Percentiles rank a stretch among this genome's conserved stretches.
Conservation (phyloP, 2,888 invertebrate genomes). For the Argynnis bischoffii region DNA sequence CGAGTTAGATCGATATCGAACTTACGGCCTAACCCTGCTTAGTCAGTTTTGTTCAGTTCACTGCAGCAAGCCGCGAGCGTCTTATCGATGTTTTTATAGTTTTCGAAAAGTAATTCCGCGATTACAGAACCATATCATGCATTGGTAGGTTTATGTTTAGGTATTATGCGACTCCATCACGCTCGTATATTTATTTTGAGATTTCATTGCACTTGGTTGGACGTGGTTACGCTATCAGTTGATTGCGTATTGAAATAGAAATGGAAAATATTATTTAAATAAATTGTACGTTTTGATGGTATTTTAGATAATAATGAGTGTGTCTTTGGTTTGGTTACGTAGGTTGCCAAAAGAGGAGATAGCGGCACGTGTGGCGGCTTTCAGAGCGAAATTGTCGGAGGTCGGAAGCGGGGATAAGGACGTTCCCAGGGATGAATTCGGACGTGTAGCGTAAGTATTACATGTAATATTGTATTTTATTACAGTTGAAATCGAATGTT, state of each 20-base stretch:
- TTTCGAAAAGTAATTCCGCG: slow-evolving; percentile 72
- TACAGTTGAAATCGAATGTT: neutral
- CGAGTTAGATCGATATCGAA: slow-evolving; percentile 71
- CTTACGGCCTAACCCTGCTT: slow-evolving; percentile 51
- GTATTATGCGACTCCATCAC: slow-evolving; percentile 47
- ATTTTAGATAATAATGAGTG: slow-evolving; percentile 59
- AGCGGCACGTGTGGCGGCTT: slow-evolving; percentile 92
- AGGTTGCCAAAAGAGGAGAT: slow-evolving; percentile 94
- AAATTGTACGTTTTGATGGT: neutral
- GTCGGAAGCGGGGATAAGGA: slow-evolving; percentile 79
- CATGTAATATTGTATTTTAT: slow-evolving; percentile 23
- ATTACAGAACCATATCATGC: slow-evolving; percentile 71
- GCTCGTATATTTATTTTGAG: slow-evolving; percentile 47
- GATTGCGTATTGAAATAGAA: neutral
- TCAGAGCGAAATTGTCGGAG: slow-evolving; percentile 92
- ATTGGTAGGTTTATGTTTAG: slow-evolving; percentile 68
- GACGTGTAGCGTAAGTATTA: slow-evolving; percentile 85
- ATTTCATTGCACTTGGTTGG: slow-evolving; percentile 40
- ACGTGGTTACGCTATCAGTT: neutral
- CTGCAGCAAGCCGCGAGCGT: slow-evolving; percentile 51
- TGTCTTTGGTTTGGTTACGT: slow-evolving; percentile 77
- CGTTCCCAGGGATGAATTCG: slow-evolving; percentile 90
- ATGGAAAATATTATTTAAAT: neutral
- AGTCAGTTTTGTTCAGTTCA: slow-evolving; percentile 39
- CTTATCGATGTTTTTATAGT: slow-evolving; percentile 77